Evolutionary conservation across 1,140 invertebrate species (phyloP).

Genomic region (Triops longicaudatus): DNA sequence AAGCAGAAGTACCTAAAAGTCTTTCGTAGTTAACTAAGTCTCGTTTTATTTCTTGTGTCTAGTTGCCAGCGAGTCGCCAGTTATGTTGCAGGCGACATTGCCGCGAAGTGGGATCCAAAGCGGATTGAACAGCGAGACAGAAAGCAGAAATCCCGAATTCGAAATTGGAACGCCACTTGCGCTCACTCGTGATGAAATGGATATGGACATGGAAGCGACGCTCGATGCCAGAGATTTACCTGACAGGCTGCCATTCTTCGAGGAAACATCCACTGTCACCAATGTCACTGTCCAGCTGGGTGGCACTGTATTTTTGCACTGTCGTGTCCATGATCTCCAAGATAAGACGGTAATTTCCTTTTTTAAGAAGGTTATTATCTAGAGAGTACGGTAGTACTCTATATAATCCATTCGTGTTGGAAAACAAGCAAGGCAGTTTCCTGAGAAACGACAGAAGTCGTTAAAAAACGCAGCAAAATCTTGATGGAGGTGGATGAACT

Average conservation of each 20-base stretch:
- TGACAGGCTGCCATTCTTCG: constrained; percentile 54
- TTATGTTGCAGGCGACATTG: not conserved
- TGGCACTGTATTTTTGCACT: constrained; percentile 67
- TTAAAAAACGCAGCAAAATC: no score
- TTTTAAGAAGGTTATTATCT: constrained; percentile 5
- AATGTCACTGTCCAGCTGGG: constrained; percentile 73
- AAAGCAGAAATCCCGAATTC: not conserved
- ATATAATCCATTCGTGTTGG: no score
- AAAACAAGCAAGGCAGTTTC: no score
- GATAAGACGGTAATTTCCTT: constrained; percentile 68
- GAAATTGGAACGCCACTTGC: not conserved
- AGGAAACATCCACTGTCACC: constrained; percentile 50
- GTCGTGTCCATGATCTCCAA: constrained; percentile 68
- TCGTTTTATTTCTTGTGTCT: not conserved
- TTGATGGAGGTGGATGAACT: no score
- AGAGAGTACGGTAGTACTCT: no score
- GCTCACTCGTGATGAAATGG: not conserved
- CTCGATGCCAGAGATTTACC: constrained; percentile 32
- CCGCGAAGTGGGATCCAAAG: not conserved
- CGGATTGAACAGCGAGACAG: not conserved
- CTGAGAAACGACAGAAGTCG: no score
- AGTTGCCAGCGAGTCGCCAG: not conserved
- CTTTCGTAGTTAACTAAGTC: not conserved
- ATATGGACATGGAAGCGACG: not conserved
- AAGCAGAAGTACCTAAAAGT: not conserved